Percentiles rank a stretch among this genome's conserved stretches.
These are phyloP conservation scores for Myocastor coypus DNA, from an alignment of 2,113 vertebrate species.

Conservation along the genomic window DNA sequence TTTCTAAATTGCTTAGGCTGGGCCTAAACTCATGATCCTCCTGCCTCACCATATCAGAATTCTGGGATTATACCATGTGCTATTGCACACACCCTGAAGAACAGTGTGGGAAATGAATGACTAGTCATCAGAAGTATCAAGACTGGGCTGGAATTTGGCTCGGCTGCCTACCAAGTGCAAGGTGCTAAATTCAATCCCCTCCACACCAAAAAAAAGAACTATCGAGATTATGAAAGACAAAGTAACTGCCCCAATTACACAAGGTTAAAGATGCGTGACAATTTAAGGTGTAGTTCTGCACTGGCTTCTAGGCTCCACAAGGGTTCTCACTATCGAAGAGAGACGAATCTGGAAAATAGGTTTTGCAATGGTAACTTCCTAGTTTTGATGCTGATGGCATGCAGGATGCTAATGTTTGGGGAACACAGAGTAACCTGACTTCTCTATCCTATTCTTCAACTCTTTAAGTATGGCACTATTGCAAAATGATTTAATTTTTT, in stretches of 20 bases:
- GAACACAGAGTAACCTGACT: neutral
- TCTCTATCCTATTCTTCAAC: neutral
- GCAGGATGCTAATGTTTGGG: neutral
- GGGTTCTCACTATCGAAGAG: neutral
- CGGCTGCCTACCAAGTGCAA: too few species aligned
- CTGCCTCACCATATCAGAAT: neutral
- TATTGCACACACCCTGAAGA: neutral
- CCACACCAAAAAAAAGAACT: neutral
- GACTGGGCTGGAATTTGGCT: too few species aligned
- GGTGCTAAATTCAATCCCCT: too few species aligned
- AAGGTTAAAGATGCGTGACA: neutral
- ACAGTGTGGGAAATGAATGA: neutral
- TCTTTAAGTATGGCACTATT: neutral
- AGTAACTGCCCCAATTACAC: neutral
- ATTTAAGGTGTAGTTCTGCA: neutral
- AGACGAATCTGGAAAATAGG: neutral
- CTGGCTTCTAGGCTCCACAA: neutral
- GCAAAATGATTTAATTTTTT: neutral
- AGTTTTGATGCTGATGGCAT: neutral
- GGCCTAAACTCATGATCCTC: neutral
- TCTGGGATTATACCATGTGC: neutral
- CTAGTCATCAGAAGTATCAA: neutral
- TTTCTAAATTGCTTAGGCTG: neutral
- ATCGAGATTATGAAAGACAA: neutral
- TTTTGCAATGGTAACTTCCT: neutral